Evolutionary conservation across 2,888 invertebrate species (phyloP), one percentile per base, ranked within the genome.

Genomic region (Horisme vitalbata): DNA sequence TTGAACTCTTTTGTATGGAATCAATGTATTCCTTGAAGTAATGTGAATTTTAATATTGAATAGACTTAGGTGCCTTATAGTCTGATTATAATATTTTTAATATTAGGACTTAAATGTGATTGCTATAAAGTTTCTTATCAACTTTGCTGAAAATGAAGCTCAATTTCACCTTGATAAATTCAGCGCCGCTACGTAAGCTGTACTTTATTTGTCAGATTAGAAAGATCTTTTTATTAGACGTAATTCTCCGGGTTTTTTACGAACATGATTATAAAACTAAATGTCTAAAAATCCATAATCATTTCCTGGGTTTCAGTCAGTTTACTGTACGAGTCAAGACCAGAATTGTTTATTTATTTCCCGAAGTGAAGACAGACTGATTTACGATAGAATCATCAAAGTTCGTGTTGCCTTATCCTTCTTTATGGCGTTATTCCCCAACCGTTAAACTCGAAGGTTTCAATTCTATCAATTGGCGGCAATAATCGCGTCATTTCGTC

Each of bases 1-100:
- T 83, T 83, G 83, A 83, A 81, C 77, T 83, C 83, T 83, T 83
- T 81, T 79, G 64, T 77, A 74, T 55, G 61, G 55, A 35, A 26
- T 35, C 14, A 23, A 28, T 11, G 31, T n/a, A 26, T 15, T 20
- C 13, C 14, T 10, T 6, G 37, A 28, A 31, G n/a, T 18, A 30
- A 31, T 31, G 11, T 4, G 21, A 4, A 28, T 35, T 31, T 28
- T 4, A 10, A 26, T 26, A 23, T 11, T 26, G 1, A n/a, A n/a
- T n/a, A n/a, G n/a, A n/a, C n/a, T n/a, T n/a, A n/a, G n/a, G n/a
- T n/a, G n/a, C n/a, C n/a, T n/a, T n/a, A n/a, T n/a, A n/a, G n/a
- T n/a, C n/a, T n/a, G n/a, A n/a, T n/a, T n/a, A n/a, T n/a, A n/a
- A n/a, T n/a, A n/a, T n/a, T n/a, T n/a, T n/a, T n/a, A n/a, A n/a